Evolutionary conservation across 2,888 invertebrate genomes (phyloP), one percentile per base, ranked within the genome.

Genomic region (Eurytoma adleriae): DNA sequence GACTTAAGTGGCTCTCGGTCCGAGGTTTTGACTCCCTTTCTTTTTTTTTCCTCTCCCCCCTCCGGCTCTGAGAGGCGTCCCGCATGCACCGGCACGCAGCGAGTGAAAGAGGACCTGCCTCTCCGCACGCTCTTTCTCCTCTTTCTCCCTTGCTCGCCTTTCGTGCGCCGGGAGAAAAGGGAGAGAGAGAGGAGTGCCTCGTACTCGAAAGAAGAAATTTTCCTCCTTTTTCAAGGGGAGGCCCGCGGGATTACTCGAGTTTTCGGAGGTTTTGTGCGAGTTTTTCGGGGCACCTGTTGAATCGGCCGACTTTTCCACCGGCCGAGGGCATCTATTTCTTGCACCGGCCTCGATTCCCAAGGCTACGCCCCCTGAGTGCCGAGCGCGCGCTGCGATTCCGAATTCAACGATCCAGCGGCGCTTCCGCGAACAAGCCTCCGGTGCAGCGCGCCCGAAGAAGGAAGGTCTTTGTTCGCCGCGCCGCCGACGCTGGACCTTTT

Each of bases 1-100:
- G 85, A 84, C 87, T 85, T 84, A 85, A 84, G 85, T 85, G 86
- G 83, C 85, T 84, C 82, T 83, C 84, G 84, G 83, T 83, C 83
- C 27, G 71, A 71, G 75, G 71, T 79, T 78, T 78, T 79, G 75
- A 78, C 78, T 78, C 72, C 20, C 72, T 76, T 68, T 69, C 74
- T 54, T 70, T 13, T 14, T 78, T 69, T 72, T 54, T 30, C 7
- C 5, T 27, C 24, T 18, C 62, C 20, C 62, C 54, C 52, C 54
- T 30, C 27, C 54, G 27, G 68, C 14, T 18, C 40, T 56, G n/a
- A 20, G 69, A 30, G 54, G 14, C 50, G 56, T 16, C 67, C 20
- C 61, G 68, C 78, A 61, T 57, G 54, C 56, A 1, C 18, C 30
- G 1, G 27, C 14, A 27, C 18, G 40, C 40, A 2, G 68, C 10